Base-by-base conservation (phyloP, 1,140 invertebrate genomes). In the Leptestheria dahalacensis region DNA sequence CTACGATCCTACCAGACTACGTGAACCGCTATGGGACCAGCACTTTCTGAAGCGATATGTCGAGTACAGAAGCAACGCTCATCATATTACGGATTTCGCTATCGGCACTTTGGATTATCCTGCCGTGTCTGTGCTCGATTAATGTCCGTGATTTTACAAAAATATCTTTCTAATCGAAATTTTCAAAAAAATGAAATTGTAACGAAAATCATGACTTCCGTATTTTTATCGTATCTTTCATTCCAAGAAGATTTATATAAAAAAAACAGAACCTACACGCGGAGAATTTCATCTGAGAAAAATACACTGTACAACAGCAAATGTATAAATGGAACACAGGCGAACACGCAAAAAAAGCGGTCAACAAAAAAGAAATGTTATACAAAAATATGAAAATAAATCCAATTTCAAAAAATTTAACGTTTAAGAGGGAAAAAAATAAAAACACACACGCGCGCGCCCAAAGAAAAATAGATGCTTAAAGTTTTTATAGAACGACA, bases 131-230 rank as follows among this genome's bases (percentile, higher is more conserved):
- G n/a, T n/a, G n/a, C n/a, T n/a, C n/a, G n/a, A n/a, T n/a, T n/a
- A n/a, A n/a, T n/a, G n/a, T n/a, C n/a, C n/a, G n/a, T n/a, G n/a
- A n/a, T n/a, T n/a, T n/a, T n/a, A n/a, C n/a, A n/a, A n/a, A n/a
- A n/a, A n/a, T n/a, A n/a, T n/a, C n/a, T n/a, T n/a, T n/a, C n/a
- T n/a, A n/a, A n/a, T n/a, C n/a, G n/a, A n/a, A n/a, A n/a, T n/a
- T n/a, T n/a, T n/a, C n/a, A n/a, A n/a, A n/a, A n/a, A n/a, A 49
- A 54, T 48, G 61, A 23, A n/a, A 59, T 26, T 49, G 28, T 9
- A 41, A 9, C 33, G 15, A 41, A 41, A 41, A 41, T 9, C 33
- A 9, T 15, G 33, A 41, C 15, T 41, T 41, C 15, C 33, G 15
- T 41, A 41, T 41, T 41, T 9, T 41, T 41, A 9, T 41, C 6